Evolutionary conservation across 2,888 invertebrate species (phyloP).

Genomic region (Ennomos fuscantarius): DNA sequence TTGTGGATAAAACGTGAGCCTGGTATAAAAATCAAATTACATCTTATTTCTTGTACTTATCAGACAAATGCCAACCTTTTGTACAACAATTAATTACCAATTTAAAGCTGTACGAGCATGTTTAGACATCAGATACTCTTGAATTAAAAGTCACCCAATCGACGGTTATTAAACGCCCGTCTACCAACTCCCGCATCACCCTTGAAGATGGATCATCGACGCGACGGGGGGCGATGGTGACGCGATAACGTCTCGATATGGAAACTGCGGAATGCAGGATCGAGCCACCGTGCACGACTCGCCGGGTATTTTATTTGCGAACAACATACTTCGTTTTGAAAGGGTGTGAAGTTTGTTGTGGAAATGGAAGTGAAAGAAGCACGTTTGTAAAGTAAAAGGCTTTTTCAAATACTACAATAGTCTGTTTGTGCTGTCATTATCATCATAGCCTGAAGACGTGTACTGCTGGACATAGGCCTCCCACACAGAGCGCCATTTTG

Average conservation of each 20-base stretch:
- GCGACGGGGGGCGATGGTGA: constrained; percentile 51
- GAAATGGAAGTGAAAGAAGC: neutral
- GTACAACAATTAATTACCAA: no score
- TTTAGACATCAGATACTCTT: neutral
- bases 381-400: neutral
- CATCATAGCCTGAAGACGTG: no score
- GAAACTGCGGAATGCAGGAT: constrained; percentile 65
- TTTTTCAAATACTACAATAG: neutral
- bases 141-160: neutral
- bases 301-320: constrained; percentile 24
- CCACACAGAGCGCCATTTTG: no score
- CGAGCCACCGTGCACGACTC: constrained; percentile 34
- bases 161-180: constrained; percentile 12
- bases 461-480: no score
- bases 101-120: no score
- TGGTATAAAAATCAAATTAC: no score
- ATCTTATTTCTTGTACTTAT: no score
- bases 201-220: constrained; percentile 72
- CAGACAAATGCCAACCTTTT: neutral
- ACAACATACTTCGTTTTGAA: constrained; percentile 14
- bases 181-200: constrained; percentile 62
- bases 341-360: neutral
- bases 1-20: no score
- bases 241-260: constrained; percentile 64
- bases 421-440: no score